Evolutionary conservation across 2,113 vertebrate species (phyloP).

Genomic region (Osmerus mordax): DNA sequence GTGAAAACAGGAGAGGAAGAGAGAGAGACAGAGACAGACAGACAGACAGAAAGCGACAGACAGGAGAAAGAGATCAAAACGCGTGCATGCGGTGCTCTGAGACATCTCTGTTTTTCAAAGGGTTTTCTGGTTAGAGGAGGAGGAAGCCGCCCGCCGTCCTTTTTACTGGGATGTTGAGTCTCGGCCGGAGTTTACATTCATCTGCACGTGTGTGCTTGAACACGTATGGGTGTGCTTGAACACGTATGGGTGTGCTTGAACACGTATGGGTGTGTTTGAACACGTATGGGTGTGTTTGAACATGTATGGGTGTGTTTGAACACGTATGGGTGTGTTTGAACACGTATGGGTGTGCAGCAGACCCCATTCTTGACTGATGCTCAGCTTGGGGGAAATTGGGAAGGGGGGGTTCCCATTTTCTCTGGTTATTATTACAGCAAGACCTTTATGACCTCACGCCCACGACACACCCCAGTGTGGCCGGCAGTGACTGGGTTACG

Average conservation of each 20-base stretch:
- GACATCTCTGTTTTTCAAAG: not conserved
- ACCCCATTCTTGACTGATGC: too few relatives aligned
- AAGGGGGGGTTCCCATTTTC: slow-evolving; percentile 11
- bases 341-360: too few relatives aligned
- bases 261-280: too few relatives aligned
- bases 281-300: too few relatives aligned
- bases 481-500: slow-evolving; percentile 39
- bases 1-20: not conserved
- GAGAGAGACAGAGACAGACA: not conserved
- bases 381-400: too few relatives aligned
- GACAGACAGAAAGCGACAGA: not conserved
- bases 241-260: too few relatives aligned
- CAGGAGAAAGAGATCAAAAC: not conserved
- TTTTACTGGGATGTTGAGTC: not conserved
- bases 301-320: too few relatives aligned
- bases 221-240: too few relatives aligned
- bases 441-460: slow-evolving; percentile 43
- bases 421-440: slow-evolving; percentile 43
- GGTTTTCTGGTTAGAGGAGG: not conserved
- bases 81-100: not conserved
- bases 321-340: too few relatives aligned
- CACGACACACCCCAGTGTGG: slow-evolving; percentile 18
- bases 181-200: not conserved
- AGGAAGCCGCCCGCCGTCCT: not conserved
- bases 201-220: too few relatives aligned